A percentile compares a stretch with the other conserved stretches of the same genome.
phyloP scores from a whole-genome alignment of 2,113 vertebrate genomes.

The Antigone vipio region DNA sequence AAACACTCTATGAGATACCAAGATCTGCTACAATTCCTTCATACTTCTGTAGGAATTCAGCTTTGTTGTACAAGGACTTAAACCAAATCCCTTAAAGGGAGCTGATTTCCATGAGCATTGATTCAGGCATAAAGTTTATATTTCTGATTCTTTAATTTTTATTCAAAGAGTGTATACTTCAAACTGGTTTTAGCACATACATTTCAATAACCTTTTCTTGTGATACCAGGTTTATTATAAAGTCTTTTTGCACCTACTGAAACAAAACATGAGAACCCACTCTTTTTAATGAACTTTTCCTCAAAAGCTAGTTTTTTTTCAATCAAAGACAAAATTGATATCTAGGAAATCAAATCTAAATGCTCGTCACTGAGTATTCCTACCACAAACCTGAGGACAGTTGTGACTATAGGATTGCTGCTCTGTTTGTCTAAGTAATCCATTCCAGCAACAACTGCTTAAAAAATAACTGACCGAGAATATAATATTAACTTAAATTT shows the following conservation, averaged over 20 bases:
- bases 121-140: neutral
- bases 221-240: neutral
- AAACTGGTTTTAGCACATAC: neutral
- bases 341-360: neutral
- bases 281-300: neutral
- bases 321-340: neutral
- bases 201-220: neutral
- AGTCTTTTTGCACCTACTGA: neutral
- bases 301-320: neutral
- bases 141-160: neutral
- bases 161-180: neutral
- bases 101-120: neutral
- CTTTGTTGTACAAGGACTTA: neutral
- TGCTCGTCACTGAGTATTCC: neutral
- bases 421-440: neutral
- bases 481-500: conserved; percentile 19
- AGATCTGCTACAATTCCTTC: neutral
- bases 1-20: neutral
- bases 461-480: conserved; percentile 8
- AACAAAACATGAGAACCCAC: neutral
- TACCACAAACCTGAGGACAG: neutral
- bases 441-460: neutral
- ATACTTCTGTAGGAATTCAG: neutral
- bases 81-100: neutral
- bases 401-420: neutral